Evolutionary conservation across 2,797 vertebrate species (phyloP).

Genomic region (Dicrostonyx torquatus): DNA sequence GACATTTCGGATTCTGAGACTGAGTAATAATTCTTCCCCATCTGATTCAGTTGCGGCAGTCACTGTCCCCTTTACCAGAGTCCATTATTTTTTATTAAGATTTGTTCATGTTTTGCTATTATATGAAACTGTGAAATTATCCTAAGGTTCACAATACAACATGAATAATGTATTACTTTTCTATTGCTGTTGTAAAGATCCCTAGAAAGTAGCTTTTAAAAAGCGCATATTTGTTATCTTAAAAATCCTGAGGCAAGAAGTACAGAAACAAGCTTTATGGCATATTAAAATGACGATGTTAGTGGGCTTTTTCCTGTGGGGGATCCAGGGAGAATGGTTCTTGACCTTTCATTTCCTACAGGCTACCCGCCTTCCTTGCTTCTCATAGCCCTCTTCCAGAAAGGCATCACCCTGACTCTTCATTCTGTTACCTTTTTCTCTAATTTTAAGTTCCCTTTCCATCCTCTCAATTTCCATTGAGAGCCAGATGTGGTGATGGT

Average conservation of each 20-base stretch:
- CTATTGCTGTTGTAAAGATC: slow-evolving; percentile 19
- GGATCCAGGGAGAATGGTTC: neutral
- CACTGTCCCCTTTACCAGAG: neutral
- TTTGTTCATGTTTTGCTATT: neutral
- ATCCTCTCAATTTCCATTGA: neutral
- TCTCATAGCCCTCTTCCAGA: neutral
- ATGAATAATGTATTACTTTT: slow-evolving; percentile 16
- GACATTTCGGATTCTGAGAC: neutral
- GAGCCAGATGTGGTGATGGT: too few relatives aligned
- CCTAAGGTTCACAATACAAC: neutral
- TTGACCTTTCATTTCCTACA: neutral
- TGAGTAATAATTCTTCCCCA: neutral
- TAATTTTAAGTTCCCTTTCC: neutral
- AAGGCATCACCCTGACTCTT: neutral
- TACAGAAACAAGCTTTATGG: neutral
- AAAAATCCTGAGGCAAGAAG: neutral
- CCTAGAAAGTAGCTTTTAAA: neutral
- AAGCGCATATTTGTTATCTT: slow-evolving; percentile 33
- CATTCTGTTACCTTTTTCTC: neutral
- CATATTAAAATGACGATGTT: neutral
- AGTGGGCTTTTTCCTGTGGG: neutral
- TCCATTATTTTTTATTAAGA: neutral
- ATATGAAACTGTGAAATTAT: slow-evolving; percentile 7
- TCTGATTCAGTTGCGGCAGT: neutral
- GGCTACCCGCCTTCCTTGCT: neutral